These are phyloP conservation scores for Craterocephalus amniculus DNA, from an alignment of 2,797 vertebrate species.

Conservation along the genomic window DNA sequence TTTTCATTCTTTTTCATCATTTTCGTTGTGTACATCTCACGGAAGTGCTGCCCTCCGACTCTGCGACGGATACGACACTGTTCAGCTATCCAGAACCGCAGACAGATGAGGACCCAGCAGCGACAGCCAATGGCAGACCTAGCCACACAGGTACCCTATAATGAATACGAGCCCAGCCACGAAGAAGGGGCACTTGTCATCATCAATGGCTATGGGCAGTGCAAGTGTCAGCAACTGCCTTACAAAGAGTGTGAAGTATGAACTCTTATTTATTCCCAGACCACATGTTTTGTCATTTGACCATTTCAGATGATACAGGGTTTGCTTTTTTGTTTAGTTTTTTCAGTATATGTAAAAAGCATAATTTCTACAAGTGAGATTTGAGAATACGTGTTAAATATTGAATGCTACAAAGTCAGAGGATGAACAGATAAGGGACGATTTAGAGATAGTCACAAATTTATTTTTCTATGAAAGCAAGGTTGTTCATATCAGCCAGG, in stretches of 20 bases:
- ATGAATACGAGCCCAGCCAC: conserved; percentile 96
- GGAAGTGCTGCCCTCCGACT: conserved; percentile 98
- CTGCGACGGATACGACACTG: conserved; percentile 97
- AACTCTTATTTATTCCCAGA: conserved; percentile 86
- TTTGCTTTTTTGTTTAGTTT: conserved; percentile 81
- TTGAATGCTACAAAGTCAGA: conserved; percentile 73
- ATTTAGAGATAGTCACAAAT: conserved; percentile 83
- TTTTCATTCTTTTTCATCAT: conserved; percentile 99
- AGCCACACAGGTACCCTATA: conserved; percentile 98
- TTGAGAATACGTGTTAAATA: conserved; percentile 72
- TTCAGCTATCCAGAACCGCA: conserved; percentile 96
- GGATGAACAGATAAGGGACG: conserved; percentile 67
- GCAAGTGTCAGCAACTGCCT: conserved; percentile 99
- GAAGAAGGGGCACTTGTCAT: conserved; percentile 97
- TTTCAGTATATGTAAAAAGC: conserved; percentile 77
- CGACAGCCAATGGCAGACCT: conserved; percentile 97
- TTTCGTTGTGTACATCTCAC: conserved; percentile 99
- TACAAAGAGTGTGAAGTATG: conserved; percentile 99
- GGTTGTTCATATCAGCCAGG: conserved; percentile 84
- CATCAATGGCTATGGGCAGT: conserved; percentile 99
- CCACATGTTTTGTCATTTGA: conserved; percentile 83
- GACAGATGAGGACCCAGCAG: conserved; percentile 98
- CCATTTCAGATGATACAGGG: conserved; percentile 87
- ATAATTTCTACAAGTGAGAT: conserved; percentile 81
- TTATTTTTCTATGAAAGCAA: conserved; percentile 89